phyloP scores from a whole-genome alignment of 2,888 invertebrate genomes.

The Pantelozetes paolii region DNA sequence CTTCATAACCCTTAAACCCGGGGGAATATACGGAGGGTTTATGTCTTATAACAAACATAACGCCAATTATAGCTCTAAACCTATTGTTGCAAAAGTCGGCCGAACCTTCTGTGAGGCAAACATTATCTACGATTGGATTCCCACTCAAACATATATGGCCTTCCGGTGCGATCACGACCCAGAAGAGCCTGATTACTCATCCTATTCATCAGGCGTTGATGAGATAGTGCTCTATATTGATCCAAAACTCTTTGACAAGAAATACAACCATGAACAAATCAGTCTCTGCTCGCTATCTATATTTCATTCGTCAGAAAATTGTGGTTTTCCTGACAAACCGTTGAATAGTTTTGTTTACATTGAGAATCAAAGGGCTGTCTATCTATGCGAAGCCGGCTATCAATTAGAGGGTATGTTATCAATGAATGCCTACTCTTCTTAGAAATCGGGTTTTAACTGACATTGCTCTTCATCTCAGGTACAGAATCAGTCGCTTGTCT shows the following conservation, averaged over 20 bases:
- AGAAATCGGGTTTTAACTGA: no score
- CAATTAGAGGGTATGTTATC: not conserved
- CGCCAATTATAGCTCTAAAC: not conserved
- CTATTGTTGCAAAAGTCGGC: not conserved
- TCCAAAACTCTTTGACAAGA: not conserved
- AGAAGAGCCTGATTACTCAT: not conserved
- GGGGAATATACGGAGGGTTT: not conserved
- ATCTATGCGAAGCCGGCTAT: not conserved
- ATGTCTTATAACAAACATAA: no score
- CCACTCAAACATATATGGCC: not conserved
- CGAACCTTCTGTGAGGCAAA: not conserved
- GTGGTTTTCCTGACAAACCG: conserved; percentile 7
- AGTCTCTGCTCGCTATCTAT: not conserved
- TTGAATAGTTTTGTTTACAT: not conserved
- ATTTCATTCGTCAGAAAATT: not conserved
- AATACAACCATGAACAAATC: not conserved
- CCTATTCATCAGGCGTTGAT: not conserved
- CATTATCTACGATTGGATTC: not conserved
- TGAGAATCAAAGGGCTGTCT: not conserved
- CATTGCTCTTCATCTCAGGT: not conserved
- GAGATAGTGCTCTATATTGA: not conserved
- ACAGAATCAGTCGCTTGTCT: not conserved
- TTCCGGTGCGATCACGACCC: not conserved
- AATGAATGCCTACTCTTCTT: no score
- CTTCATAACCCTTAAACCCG: not conserved